Conservation (phyloP, 2,797 vertebrate genomes). For the Lutjanus campechanus region DNA sequence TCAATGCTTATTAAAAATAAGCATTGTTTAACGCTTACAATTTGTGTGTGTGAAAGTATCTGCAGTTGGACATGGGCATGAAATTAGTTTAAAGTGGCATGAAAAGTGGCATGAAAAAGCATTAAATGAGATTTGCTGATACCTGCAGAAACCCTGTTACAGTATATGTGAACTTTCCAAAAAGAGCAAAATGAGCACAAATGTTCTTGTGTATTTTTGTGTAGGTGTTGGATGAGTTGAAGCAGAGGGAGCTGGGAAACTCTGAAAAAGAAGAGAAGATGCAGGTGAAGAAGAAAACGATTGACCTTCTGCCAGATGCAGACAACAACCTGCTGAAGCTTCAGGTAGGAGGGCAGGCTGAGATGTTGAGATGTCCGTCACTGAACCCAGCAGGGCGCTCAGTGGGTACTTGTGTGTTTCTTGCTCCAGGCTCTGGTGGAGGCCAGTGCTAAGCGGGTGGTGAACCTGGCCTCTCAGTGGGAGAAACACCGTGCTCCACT, state of each 20-base stretch:
- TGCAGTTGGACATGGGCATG: no score
- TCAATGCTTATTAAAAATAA: no score
- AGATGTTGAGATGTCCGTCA: neutral
- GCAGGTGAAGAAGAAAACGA: conserved; percentile 88
- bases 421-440: conserved; percentile 87
- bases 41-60: no score
- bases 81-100: no score
- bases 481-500: conserved; percentile 93
- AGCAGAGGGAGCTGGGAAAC: conserved; percentile 82
- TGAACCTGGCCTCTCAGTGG: conserved; percentile 91
- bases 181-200: neutral
- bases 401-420: neutral
- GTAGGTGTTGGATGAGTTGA: conserved; percentile 87
- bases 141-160: no score
- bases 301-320: conserved; percentile 89
- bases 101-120: no score
- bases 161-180: neutral
- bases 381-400: neutral
- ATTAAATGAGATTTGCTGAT: no score
- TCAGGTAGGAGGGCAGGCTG: conserved; percentile 83
- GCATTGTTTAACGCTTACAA: no score
- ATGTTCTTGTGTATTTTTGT: neutral
- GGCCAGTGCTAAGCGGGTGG: conserved; percentile 87
- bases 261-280: conserved; percentile 82
- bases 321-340: conserved; percentile 89